phyloP scores from a whole-genome alignment of 2,113 vertebrate genomes.

The Pontoporia blainvillei region DNA sequence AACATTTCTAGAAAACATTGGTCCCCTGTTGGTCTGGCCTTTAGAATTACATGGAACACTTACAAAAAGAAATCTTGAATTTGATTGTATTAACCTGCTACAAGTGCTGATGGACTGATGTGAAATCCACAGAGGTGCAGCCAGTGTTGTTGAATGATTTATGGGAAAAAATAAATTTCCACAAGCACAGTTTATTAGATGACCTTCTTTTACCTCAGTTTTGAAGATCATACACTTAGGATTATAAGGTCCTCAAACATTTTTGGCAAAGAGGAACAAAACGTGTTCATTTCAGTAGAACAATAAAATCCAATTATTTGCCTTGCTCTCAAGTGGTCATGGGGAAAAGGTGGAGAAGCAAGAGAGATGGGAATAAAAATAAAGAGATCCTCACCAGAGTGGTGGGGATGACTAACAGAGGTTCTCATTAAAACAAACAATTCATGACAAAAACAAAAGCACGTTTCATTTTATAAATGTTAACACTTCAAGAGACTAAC shows the following conservation, averaged over 20 bases:
- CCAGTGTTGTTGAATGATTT: background rate
- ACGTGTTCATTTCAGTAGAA: background rate
- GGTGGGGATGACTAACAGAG: background rate
- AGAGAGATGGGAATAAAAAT: background rate
- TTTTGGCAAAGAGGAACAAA: background rate
- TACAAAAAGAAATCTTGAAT: background rate
- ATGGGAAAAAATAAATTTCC: background rate
- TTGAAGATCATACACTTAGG: background rate
- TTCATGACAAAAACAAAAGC: background rate
- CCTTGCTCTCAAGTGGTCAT: background rate
- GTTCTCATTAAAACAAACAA: background rate
- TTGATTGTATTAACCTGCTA: background rate
- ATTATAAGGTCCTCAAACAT: background rate
- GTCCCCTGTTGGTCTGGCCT: background rate
- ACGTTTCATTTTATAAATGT: background rate
- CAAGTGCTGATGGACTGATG: background rate
- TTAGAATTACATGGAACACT: background rate
- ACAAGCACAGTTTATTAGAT: background rate
- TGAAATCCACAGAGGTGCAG: background rate
- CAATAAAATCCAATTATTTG: background rate
- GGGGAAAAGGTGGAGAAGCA: rapidly evolving
- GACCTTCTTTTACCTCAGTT: background rate
- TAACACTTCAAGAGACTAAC: background rate
- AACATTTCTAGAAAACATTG: background rate
- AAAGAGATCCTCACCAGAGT: background rate